These are phyloP conservation scores for Folsomia manolachei DNA, from an alignment of 2,888 invertebrate species.

Conservation along the genomic window DNA sequence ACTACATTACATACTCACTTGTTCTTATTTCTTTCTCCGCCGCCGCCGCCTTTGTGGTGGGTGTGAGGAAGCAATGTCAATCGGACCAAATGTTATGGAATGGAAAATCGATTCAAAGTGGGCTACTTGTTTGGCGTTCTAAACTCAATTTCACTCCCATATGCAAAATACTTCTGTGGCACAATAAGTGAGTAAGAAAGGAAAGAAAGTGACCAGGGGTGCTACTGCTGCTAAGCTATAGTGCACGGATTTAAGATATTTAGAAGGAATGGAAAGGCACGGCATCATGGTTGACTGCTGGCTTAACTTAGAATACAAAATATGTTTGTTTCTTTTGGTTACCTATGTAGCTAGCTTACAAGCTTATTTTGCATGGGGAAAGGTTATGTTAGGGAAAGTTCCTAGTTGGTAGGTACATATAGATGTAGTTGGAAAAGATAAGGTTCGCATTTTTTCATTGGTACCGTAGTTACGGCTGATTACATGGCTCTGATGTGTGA, in stretches of 20 bases:
- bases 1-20: not conserved
- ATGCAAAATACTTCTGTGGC: not conserved
- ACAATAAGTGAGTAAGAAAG: not conserved
- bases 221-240: not conserved
- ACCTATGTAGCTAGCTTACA: too few relatives aligned
- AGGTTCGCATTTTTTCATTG: too few relatives aligned
- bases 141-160: constrained; percentile 2
- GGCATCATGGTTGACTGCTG: too few relatives aligned
- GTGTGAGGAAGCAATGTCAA: not conserved
- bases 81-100: not conserved
- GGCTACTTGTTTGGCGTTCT: not conserved
- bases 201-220: not conserved
- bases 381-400: too few relatives aligned
- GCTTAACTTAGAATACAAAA: too few relatives aligned
- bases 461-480: not conserved
- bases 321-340: not conserved
- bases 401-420: too few relatives aligned
- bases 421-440: not conserved
- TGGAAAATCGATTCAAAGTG: not conserved
- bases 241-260: not conserved
- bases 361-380: too few relatives aligned
- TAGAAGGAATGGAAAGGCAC: too few relatives aligned
- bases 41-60: too few relatives aligned
- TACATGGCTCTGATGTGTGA: not conserved
- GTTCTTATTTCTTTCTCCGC: too few relatives aligned